Conservation (phyloP, 2,113 vertebrate species). For the Grus americana region DNA sequence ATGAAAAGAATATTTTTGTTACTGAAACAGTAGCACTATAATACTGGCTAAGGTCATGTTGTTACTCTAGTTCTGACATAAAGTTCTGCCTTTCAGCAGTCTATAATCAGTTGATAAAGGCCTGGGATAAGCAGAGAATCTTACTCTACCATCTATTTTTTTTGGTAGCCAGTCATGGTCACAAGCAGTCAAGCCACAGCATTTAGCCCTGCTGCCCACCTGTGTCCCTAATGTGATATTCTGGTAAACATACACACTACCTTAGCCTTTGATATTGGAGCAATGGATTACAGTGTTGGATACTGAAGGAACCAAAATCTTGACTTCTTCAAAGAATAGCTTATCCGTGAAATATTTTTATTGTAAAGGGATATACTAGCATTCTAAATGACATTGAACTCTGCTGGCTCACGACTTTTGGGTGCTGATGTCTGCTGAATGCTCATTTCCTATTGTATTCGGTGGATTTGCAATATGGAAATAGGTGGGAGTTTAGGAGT, state of each 20-base stretch:
- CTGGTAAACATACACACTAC: not conserved
- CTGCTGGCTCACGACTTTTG: not conserved
- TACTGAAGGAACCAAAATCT: not conserved
- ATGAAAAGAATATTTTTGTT: not conserved
- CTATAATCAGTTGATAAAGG: not conserved
- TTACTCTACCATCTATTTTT: not conserved
- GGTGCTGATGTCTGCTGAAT: not conserved
- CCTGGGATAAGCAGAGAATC: not conserved
- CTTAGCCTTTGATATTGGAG: not conserved
- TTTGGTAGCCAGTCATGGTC: not conserved
- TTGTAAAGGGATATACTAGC: not conserved
- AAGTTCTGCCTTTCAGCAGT: not conserved
- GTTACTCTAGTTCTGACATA: not conserved
- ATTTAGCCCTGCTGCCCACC: not conserved
- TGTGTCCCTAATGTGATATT: not conserved
- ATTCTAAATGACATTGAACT: not conserved
- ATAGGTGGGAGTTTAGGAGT: not conserved
- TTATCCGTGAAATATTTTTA: not conserved
- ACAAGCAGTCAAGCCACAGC: not conserved
- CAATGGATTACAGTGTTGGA: not conserved
- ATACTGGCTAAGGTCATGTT: not conserved
- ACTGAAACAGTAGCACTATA: not conserved
- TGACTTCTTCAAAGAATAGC: not conserved
- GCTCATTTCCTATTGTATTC: not conserved
- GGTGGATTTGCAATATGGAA: not conserved